Conservation (phyloP, 37 sponge, comb jelly and placozoan genomes). For the Spongilla lacustris region DNA sequence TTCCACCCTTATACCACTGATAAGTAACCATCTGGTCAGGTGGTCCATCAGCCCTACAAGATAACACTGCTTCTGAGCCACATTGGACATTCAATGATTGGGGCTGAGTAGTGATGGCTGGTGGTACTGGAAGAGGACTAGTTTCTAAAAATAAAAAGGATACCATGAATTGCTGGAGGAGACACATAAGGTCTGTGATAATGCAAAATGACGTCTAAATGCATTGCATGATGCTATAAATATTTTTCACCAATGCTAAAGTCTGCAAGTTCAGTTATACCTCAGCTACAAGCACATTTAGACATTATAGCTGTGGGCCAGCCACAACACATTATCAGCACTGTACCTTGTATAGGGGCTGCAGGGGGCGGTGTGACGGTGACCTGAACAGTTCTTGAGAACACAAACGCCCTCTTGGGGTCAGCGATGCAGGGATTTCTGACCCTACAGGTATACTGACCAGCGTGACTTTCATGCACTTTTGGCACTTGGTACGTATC, state of each 20-base stretch:
- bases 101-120: background rate
- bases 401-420: background rate
- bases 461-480: background rate
- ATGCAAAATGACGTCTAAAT: too few species aligned
- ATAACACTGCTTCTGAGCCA: background rate
- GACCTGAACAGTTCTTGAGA: constrained; percentile 11
- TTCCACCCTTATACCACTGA: background rate
- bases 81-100: background rate
- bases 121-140: background rate
- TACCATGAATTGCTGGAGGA: too few species aligned
- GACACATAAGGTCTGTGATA: too few species aligned
- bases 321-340: too few species aligned
- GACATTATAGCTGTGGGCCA: too few species aligned
- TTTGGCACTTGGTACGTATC: background rate
- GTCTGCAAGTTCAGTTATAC: too few species aligned
- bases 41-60: background rate
- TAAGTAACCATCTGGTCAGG: background rate
- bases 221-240: too few species aligned
- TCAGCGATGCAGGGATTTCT: constrained; percentile 46
- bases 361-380: background rate
- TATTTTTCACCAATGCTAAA: too few species aligned
- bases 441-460: constrained; percentile 27
- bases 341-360: background rate
- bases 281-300: too few species aligned
- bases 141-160: background rate